Percentiles rank a stretch among this genome's conserved stretches.
Evolutionary conservation across 2,888 invertebrate genomes (phyloP).

Genomic region (Elegia similella): DNA sequence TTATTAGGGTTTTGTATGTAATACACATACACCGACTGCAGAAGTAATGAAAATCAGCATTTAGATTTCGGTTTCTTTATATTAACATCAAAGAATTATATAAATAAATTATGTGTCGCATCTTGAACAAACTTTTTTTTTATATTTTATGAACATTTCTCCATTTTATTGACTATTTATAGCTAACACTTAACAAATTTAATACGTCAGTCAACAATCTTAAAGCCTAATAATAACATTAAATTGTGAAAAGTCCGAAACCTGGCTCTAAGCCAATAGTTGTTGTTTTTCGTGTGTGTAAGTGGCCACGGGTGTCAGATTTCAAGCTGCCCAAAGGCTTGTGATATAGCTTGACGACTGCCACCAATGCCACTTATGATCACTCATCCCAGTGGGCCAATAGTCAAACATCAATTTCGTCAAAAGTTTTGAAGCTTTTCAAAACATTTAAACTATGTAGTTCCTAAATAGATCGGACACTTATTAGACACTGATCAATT

Average conservation of each 20-base stretch:
- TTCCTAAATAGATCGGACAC: no score
- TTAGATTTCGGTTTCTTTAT: conserved; percentile 59
- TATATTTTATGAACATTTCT: no score
- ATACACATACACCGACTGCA: no score
- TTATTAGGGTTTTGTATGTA: no score
- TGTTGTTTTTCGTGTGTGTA: no score
- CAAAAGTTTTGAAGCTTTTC: no score
- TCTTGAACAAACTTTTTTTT: not conserved
- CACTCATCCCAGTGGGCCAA: no score
- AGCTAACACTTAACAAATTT: conserved; percentile 18
- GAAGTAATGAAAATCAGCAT: not conserved
- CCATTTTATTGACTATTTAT: conserved; percentile 6
- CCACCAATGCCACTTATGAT: no score
- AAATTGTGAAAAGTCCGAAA: not conserved
- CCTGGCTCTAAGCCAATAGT: not conserved
- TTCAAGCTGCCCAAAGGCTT: no score
- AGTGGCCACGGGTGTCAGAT: no score
- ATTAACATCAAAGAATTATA: conserved; percentile 51
- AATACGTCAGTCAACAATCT: conserved; percentile 14
- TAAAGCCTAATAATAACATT: not conserved
- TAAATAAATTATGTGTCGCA: conserved; percentile 10
- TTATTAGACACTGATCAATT: not conserved
- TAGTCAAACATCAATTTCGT: not conserved
- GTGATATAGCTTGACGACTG: no score
- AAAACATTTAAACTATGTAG: no score